Percentiles rank a stretch among this genome's conserved stretches.
Evolutionary conservation across 2,888 invertebrate genomes (phyloP).

Genomic region (Penaeus monodon): DNA sequence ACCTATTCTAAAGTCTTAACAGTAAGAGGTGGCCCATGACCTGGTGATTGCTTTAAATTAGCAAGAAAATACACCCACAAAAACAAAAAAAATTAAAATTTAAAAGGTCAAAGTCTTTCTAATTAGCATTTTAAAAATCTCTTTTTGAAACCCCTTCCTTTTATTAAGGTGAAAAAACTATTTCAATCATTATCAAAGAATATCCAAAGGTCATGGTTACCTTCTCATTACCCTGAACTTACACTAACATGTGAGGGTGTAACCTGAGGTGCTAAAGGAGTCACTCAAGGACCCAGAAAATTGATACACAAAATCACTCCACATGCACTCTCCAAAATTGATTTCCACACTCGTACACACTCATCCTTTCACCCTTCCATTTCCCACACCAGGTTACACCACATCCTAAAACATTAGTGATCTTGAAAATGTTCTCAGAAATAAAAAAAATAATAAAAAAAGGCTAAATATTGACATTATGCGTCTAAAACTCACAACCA

Average conservation of each 20-base stretch:
- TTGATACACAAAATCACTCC: constrained; percentile 19
- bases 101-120: not conserved
- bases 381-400: constrained; percentile 54
- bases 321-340: constrained; percentile 22
- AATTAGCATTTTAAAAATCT: no score
- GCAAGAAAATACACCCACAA: constrained; percentile 8
- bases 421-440: constrained; percentile 28
- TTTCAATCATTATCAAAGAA: no score
- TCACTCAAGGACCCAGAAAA: constrained; percentile 27
- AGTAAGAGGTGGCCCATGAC: constrained; percentile 41
- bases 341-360: constrained; percentile 16
- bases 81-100: not conserved
- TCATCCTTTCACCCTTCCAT: constrained; percentile 20
- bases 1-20: constrained; percentile 47
- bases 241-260: constrained; percentile 55
- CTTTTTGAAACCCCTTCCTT: no score
- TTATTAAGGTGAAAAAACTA: no score
- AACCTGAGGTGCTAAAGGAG: constrained; percentile 50
- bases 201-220: constrained; percentile 46
- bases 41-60: constrained; percentile 14
- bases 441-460: constrained; percentile 33
- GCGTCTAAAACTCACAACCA: constrained; percentile 64
- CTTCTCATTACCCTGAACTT: constrained; percentile 35
- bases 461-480: constrained; percentile 60
- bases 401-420: constrained; percentile 58